Evolutionary conservation across 2,888 invertebrate species (phyloP).

Genomic region (Seira sanloemensis): DNA sequence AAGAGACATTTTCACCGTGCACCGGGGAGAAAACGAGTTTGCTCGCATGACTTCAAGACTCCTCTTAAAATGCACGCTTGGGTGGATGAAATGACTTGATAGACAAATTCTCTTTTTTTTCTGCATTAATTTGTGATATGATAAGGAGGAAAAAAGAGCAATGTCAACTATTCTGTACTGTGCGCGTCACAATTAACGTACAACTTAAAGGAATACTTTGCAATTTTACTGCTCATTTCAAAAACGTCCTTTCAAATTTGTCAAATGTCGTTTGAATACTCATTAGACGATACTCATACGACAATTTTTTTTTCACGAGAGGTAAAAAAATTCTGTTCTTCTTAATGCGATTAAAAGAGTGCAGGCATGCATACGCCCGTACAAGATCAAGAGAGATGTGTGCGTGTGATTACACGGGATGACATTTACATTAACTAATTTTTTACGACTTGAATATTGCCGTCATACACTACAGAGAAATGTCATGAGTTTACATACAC

Average conservation of each 20-base stretch:
- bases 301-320: not conserved
- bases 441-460: not conserved
- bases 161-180: not conserved
- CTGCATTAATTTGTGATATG: constrained; percentile 39
- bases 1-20: constrained; percentile 70
- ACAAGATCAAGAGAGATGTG: not conserved
- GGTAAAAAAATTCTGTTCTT: not conserved
- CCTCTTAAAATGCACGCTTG: not conserved
- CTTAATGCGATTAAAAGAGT: not conserved
- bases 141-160: constrained; percentile 14
- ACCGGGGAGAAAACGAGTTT: constrained; percentile 49
- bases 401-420: not conserved
- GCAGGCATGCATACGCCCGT: not conserved
- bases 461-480: not conserved
- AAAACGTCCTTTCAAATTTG: constrained; percentile 52
- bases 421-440: not conserved
- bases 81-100: not conserved
- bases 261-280: constrained; percentile 48
- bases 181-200: too few relatives aligned
- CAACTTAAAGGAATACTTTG: too few relatives aligned
- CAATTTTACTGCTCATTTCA: not conserved
- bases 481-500: too few relatives aligned
- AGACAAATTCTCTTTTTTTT: constrained; percentile 11
- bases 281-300: constrained; percentile 2
- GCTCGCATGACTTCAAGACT: constrained; percentile 28